These are phyloP conservation scores for Gnathochromis pfefferi DNA, from an alignment of 2,113 vertebrate genomes.

Conservation along the genomic window DNA sequence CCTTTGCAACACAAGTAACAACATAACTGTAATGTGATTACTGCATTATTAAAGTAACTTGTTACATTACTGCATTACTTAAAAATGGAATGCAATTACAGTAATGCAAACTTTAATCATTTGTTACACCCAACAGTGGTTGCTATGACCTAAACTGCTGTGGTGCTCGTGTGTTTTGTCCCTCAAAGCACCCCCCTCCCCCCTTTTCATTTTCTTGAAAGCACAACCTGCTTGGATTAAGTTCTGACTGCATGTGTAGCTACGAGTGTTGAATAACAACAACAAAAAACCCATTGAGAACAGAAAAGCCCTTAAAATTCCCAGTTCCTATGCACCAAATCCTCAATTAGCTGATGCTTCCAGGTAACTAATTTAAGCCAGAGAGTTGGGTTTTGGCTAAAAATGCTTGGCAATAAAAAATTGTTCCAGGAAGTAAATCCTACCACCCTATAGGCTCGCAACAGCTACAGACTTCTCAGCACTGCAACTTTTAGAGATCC, in stretches of 20 bases:
- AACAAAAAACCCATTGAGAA: constrained; percentile 19
- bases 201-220: not conserved
- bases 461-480: constrained; percentile 17
- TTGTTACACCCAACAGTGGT: not conserved
- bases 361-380: constrained; percentile 43
- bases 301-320: constrained; percentile 13
- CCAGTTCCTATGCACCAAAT: constrained; percentile 10
- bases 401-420: constrained; percentile 21
- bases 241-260: not conserved
- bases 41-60: not conserved
- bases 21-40: not conserved
- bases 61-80: not conserved
- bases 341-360: constrained; percentile 23
- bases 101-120: not conserved
- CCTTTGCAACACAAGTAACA: not conserved
- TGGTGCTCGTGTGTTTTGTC: not conserved
- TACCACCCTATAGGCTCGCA: constrained; percentile 16
- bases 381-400: constrained; percentile 20
- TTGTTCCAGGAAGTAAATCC: constrained; percentile 42
- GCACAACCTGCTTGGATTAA: constrained; percentile 2
- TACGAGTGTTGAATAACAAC: not conserved
- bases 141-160: not conserved
- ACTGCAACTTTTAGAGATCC: not conserved
- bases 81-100: not conserved
- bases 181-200: not conserved